phyloP scores from a whole-genome alignment of 2,113 vertebrate species.

The Artemisiospiza belli region DNA sequence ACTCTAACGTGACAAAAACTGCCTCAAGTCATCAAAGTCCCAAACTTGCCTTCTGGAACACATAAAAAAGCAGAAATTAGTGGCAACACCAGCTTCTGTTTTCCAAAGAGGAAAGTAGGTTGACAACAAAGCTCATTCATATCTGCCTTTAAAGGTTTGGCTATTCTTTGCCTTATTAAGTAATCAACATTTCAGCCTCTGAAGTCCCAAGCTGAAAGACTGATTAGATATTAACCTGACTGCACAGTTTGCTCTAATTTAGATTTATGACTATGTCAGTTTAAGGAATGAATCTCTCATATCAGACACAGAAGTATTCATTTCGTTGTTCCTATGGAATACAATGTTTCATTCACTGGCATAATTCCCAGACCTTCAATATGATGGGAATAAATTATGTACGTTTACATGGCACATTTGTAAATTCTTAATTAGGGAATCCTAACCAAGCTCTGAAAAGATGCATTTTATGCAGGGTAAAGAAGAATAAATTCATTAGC shows the following conservation, averaged over 20 bases:
- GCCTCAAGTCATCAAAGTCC: slow-evolving; percentile 29
- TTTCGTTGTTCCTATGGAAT: slow-evolving; percentile 54
- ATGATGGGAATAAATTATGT: slow-evolving; percentile 74
- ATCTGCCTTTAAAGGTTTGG: not conserved
- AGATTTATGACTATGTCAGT: slow-evolving; percentile 69
- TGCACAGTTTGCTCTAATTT: slow-evolving; percentile 62
- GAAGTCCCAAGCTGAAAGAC: slow-evolving; percentile 26
- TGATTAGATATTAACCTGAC: slow-evolving; percentile 45
- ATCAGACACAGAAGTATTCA: slow-evolving; percentile 54
- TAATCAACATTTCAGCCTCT: slow-evolving; percentile 39
- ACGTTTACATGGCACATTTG: slow-evolving; percentile 60
- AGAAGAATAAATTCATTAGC: slow-evolving; percentile 68
- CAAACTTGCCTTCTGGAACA: slow-evolving; percentile 19
- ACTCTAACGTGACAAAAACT: not conserved
- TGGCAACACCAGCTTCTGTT: not conserved
- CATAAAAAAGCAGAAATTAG: not conserved
- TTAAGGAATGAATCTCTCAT: slow-evolving; percentile 65
- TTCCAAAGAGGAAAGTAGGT: slow-evolving; percentile 2
- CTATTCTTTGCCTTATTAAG: slow-evolving; percentile 40
- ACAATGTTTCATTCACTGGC: slow-evolving; percentile 72
- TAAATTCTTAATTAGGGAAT: slow-evolving; percentile 75
- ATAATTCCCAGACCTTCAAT: slow-evolving; percentile 72
- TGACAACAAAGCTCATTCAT: slow-evolving; percentile 7
- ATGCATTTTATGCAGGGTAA: slow-evolving; percentile 55
- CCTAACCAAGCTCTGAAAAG: slow-evolving; percentile 44